Evolutionary conservation across 2,888 invertebrate genomes (phyloP).

Genomic region (Chaetoderma sp.): DNA sequence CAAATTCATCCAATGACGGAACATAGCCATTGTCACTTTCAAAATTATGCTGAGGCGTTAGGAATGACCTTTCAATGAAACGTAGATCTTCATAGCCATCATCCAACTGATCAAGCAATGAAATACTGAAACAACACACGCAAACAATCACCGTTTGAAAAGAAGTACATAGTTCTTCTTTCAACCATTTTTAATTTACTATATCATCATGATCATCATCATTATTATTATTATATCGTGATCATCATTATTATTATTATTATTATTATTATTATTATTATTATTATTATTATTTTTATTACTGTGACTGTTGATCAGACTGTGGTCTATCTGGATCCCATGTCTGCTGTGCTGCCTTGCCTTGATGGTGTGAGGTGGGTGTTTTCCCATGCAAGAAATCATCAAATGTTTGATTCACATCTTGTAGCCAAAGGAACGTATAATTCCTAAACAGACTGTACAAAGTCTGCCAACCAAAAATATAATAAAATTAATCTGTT

Average conservation of each 20-base stretch:
- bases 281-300: no score
- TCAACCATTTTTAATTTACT: no score
- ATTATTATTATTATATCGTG: no score
- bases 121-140: not conserved
- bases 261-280: no score
- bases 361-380: conserved; percentile 52
- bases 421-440: conserved; percentile 66
- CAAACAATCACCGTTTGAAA: not conserved
- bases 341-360: no score
- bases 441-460: conserved; percentile 62
- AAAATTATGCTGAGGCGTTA: conserved; percentile 59
- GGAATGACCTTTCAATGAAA: conserved; percentile 63
- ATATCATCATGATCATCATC: no score
- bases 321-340: no score
- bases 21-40: conserved; percentile 51
- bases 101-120: not conserved
- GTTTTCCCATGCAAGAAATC: conserved; percentile 62
- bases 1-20: conserved; percentile 68
- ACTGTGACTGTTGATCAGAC: no score
- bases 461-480: conserved; percentile 45
- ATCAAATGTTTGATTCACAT: conserved; percentile 66
- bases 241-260: no score
- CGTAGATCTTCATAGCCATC: conserved; percentile 41
- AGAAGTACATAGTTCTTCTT: no score
- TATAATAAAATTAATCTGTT: not conserved